Percentiles rank a stretch among this genome's conserved stretches.
phyloP scores from a whole-genome alignment of 2,797 vertebrate species.

The Antennarius maculatus region DNA sequence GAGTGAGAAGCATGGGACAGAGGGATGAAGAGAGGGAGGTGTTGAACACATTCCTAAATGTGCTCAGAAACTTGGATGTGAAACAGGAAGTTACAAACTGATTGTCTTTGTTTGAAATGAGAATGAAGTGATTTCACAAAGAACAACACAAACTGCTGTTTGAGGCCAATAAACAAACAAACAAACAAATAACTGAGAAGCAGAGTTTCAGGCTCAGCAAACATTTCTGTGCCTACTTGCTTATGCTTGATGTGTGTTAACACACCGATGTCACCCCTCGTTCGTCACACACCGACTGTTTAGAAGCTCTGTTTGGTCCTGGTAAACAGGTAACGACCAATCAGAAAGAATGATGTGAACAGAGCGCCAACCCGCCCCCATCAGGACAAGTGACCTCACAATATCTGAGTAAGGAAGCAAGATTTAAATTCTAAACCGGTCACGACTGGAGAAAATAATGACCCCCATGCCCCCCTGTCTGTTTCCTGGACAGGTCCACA shows the following conservation, averaged over 20 bases:
- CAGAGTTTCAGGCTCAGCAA: constrained; percentile 4
- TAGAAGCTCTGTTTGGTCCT: too few species aligned
- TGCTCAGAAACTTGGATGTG: constrained; percentile 5
- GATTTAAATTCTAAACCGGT: too few species aligned
- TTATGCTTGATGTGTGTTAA: too few species aligned
- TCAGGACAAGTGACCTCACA: too few species aligned
- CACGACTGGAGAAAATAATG: too few species aligned
- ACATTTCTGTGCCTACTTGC: constrained; percentile 14
- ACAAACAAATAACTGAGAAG: constrained; percentile 26
- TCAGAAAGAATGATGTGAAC: too few species aligned
- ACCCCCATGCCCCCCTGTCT: too few species aligned
- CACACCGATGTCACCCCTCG: too few species aligned
- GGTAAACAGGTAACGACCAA: too few species aligned
- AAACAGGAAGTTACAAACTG: constrained; percentile 3
- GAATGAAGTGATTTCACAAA: constrained; percentile 13
- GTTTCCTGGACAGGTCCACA: constrained; percentile 24
- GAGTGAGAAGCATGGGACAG: constrained; percentile 7
- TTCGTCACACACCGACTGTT: too few species aligned
- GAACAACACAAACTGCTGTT: constrained; percentile 21
- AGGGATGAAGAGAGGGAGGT: background rate
- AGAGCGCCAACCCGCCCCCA: too few species aligned
- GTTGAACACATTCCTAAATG: constrained; percentile 25
- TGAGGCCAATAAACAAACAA: constrained; percentile 36
- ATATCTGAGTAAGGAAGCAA: too few species aligned
- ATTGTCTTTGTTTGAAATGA: background rate